Percentiles rank a stretch among this genome's conserved stretches.
phyloP scores from a whole-genome alignment of 2,113 vertebrate genomes.

The Seriola rivoliana region DNA sequence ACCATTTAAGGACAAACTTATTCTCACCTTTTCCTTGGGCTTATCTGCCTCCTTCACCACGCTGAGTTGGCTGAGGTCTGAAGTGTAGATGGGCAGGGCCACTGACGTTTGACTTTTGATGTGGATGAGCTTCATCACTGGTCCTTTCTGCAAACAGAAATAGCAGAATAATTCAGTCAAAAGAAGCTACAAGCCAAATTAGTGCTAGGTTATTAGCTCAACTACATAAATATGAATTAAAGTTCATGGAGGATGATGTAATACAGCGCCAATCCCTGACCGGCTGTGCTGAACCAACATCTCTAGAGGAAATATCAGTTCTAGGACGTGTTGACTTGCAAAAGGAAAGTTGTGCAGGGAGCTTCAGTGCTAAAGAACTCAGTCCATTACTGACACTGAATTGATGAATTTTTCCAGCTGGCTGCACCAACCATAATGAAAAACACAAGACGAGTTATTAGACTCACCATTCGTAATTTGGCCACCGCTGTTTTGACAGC shows the following conservation, averaged over 20 bases:
- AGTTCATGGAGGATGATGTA: too few relatives aligned
- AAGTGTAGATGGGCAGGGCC: slow-evolving; percentile 89
- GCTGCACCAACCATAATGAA: neutral
- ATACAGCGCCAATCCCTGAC: too few relatives aligned
- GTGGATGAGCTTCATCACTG: slow-evolving; percentile 89
- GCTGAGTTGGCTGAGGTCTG: slow-evolving; percentile 74
- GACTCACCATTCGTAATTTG: slow-evolving; percentile 86
- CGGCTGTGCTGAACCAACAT: too few relatives aligned
- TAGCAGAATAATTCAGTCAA: neutral
- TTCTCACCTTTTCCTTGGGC: slow-evolving; percentile 43
- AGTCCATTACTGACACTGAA: neutral
- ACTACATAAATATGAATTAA: neutral
- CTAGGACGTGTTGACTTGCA: neutral
- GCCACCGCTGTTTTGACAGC: slow-evolving; percentile 77
- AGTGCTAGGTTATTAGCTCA: neutral
- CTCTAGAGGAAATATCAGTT: too few relatives aligned
- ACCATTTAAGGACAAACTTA: neutral
- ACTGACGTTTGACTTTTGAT: slow-evolving; percentile 88
- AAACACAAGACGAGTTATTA: too few relatives aligned
- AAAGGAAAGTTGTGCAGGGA: neutral
- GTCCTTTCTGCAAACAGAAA: slow-evolving; percentile 83
- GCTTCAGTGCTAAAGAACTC: neutral
- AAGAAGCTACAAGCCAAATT: neutral
- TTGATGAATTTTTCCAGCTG: neutral
- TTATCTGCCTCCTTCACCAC: slow-evolving; percentile 56